phyloP scores from a whole-genome alignment of 2,113 vertebrate genomes.

The Paramormyrops kingsleyae region DNA sequence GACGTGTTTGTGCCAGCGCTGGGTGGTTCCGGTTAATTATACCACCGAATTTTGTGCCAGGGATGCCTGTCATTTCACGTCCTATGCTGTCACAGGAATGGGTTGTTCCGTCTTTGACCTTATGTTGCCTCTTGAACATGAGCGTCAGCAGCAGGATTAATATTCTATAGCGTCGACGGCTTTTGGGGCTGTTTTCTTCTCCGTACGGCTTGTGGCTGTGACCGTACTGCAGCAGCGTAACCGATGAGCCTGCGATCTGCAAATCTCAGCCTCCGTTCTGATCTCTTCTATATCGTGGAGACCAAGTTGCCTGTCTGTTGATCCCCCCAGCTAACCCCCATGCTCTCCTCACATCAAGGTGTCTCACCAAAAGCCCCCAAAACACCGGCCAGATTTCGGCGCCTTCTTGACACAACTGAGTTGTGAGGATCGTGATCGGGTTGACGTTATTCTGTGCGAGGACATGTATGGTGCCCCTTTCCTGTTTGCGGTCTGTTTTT shows the following conservation, averaged over 20 bases:
- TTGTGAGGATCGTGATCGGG: neutral
- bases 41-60: neutral
- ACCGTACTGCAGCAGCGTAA: neutral
- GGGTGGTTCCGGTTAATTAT: neutral
- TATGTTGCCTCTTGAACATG: neutral
- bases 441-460: neutral
- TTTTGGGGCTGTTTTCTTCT: neutral
- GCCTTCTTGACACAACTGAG: neutral
- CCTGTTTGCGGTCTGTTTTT: neutral
- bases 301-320: neutral
- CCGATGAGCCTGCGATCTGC: neutral
- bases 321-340: neutral
- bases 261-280: neutral
- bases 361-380: neutral
- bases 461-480: neutral
- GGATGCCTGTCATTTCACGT: neutral
- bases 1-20: neutral
- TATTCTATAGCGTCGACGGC: neutral
- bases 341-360: neutral
- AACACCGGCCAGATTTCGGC: neutral
- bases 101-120: neutral
- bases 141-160: neutral
- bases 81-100: neutral
- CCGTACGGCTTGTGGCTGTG: neutral
- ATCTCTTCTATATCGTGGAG: neutral